Base-by-base conservation (phyloP, 2,888 invertebrate species). In the Carcina quercana region DNA sequence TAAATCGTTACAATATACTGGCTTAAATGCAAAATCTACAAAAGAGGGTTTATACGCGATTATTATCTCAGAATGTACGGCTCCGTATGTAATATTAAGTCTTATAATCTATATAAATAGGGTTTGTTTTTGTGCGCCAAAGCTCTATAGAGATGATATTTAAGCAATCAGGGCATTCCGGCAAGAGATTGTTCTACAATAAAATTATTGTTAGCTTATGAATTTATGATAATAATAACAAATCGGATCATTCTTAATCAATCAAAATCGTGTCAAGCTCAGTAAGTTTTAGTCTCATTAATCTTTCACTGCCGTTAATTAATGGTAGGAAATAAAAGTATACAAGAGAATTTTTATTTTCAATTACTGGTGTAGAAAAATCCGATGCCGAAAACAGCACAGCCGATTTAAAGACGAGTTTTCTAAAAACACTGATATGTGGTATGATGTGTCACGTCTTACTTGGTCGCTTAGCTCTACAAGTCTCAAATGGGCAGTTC, bases 11-110 rank as follows among this genome's bases (percentile, higher is more conserved):
- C 80, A 82, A 79, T 82, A 82, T 78, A 78, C 74, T 71, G 71
- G 66, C 68, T 71, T 79, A 80, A 65, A 80, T 78, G 75, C 68
- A 75, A 80, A 75, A 72, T 62, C 82, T 82, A 82, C 82, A 64
- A 74, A 76, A 50, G 75, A 68, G 63, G 72, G 69, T 71, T n/a
- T 73, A 76, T 65, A 79, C 65, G 73, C 71, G 76, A 76, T 76
- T 79, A 78, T 70, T 69, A 68, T 67, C 59, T 64, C 61, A 62
- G 73, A 73, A 76, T n/a, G n/a, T n/a, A n/a, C n/a, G n/a, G n/a
- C n/a, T n/a, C 64, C 52, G 68, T 75, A 71, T 65, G 69, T 70
- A 66, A 69, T 66, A 61, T 59, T 71, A 71, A 54, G 49, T 64
- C 76, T 76, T 80, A 79, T 53, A 11, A 47, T 54, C 79, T 80